These are phyloP conservation scores for Lepidurus packardi DNA, from an alignment of 1,140 invertebrate genomes.

Conservation along the genomic window DNA sequence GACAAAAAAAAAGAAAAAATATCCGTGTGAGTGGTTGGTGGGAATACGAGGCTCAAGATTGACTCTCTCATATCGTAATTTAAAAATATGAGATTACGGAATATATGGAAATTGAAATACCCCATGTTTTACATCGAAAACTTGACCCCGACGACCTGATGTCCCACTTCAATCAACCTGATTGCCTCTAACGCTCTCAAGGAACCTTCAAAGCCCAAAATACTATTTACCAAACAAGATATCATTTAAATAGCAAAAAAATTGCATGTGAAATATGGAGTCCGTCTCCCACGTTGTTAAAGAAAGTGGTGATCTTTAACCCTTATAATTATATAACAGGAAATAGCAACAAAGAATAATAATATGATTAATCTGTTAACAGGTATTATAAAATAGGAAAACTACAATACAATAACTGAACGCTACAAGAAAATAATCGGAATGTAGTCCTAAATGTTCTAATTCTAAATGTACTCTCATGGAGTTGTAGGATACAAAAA, in stretches of 20 bases:
- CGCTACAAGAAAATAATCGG: no score
- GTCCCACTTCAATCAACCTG: slow-evolving; percentile 15
- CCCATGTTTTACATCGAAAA: not conserved
- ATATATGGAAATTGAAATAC: not conserved
- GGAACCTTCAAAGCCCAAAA: not conserved
- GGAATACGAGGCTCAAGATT: not conserved
- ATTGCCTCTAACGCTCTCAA: slow-evolving; percentile 15
- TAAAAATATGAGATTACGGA: not conserved
- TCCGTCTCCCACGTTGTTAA: no score
- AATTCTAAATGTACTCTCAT: no score
- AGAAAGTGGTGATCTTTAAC: no score
- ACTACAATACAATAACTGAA: no score
- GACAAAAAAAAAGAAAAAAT: not conserved
- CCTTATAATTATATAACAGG: no score
- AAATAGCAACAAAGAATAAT: no score
- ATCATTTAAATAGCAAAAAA: not conserved
- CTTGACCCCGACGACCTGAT: not conserved
- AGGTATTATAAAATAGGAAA: no score
- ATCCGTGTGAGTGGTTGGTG: not conserved
- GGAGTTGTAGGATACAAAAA: no score
- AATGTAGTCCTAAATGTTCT: no score
- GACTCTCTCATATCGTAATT: not conserved
- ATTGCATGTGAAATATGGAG: no score
- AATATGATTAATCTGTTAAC: no score
- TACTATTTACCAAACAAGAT: not conserved